Percentiles rank a stretch among this genome's conserved stretches.
These are phyloP conservation scores for Lagocephalus sceleratus DNA, from an alignment of 2,797 vertebrate species.

Conservation along the genomic window DNA sequence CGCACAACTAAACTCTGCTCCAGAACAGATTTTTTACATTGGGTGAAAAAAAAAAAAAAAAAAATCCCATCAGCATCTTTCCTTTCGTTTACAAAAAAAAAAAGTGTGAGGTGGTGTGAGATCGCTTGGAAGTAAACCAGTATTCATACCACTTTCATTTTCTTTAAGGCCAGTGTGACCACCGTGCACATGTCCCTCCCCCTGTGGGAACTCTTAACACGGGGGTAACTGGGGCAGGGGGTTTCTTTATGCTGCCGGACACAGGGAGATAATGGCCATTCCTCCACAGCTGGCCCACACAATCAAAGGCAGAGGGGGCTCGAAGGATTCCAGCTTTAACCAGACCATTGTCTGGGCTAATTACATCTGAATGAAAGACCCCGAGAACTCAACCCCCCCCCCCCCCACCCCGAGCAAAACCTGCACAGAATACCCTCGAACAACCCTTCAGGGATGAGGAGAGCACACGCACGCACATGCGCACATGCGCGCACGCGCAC, in stretches of 20 bases:
- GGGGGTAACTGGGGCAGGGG: constrained; percentile 56
- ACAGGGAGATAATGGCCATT: constrained; percentile 79
- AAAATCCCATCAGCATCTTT: constrained; percentile 21
- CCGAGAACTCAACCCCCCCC: constrained; percentile 75
- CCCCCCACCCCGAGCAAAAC: constrained; percentile 48
- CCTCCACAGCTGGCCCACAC: constrained; percentile 80
- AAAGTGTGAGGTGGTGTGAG: constrained; percentile 39
- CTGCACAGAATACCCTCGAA: constrained; percentile 69
- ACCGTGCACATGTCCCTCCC: constrained; percentile 62
- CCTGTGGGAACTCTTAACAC: constrained; percentile 70
- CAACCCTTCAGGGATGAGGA: constrained; percentile 65
- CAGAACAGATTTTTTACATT: constrained; percentile 24
- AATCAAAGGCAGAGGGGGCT: constrained; percentile 79
- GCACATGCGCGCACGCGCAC: neutral
- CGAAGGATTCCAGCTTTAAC: constrained; percentile 89
- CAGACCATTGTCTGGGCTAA: constrained; percentile 91
- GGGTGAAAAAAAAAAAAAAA: no score
- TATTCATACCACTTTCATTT: constrained; percentile 52
- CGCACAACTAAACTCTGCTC: constrained; percentile 12
- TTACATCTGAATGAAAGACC: constrained; percentile 93
- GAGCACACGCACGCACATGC: constrained; percentile 27
- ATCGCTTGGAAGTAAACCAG: constrained; percentile 32
- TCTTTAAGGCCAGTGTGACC: constrained; percentile 54
- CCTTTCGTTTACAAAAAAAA: constrained; percentile 17
- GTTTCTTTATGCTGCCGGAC: constrained; percentile 73